phyloP scores from a whole-genome alignment of 2,113 vertebrate genomes.

The Hepsetus odoe region DNA sequence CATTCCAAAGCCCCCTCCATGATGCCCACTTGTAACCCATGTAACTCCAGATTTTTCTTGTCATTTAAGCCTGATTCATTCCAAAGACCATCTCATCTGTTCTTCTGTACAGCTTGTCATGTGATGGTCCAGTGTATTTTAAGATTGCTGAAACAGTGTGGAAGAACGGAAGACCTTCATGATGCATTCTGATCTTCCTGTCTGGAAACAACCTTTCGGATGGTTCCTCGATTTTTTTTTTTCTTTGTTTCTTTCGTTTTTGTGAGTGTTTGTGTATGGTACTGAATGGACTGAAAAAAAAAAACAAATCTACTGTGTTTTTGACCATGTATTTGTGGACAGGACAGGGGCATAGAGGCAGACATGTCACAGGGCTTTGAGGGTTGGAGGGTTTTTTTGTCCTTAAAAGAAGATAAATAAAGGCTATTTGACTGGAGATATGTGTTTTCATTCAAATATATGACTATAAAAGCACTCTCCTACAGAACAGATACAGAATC shows the following conservation, averaged over 20 bases:
- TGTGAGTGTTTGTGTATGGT: constrained; percentile 69
- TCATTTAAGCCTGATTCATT: constrained; percentile 38
- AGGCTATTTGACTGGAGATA: constrained; percentile 41
- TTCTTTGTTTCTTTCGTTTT: constrained; percentile 48
- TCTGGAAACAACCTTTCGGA: constrained; percentile 27
- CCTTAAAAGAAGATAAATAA: constrained; percentile 52
- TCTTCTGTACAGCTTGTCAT: constrained; percentile 45
- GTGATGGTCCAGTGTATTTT: constrained; percentile 50
- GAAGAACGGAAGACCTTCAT: constrained; percentile 66
- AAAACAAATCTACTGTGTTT: constrained; percentile 78
- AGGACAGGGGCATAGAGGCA: constrained; percentile 61
- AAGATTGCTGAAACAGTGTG: constrained; percentile 50
- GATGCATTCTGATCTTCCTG: constrained; percentile 62
- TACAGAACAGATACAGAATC: too few relatives aligned
- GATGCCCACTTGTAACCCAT: constrained; percentile 29
- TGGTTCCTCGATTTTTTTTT: constrained; percentile 37
- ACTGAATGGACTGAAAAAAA: constrained; percentile 68
- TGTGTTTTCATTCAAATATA: not conserved
- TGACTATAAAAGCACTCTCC: not conserved
- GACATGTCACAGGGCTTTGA: constrained; percentile 41
- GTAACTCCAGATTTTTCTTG: constrained; percentile 39
- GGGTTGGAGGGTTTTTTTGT: constrained; percentile 45
- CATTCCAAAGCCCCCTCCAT: constrained; percentile 40
- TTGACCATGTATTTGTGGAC: constrained; percentile 74
- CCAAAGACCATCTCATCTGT: constrained; percentile 55